These are phyloP conservation scores for Cephus pygmeus DNA, from an alignment of 2,888 invertebrate species.

Conservation along the genomic window DNA sequence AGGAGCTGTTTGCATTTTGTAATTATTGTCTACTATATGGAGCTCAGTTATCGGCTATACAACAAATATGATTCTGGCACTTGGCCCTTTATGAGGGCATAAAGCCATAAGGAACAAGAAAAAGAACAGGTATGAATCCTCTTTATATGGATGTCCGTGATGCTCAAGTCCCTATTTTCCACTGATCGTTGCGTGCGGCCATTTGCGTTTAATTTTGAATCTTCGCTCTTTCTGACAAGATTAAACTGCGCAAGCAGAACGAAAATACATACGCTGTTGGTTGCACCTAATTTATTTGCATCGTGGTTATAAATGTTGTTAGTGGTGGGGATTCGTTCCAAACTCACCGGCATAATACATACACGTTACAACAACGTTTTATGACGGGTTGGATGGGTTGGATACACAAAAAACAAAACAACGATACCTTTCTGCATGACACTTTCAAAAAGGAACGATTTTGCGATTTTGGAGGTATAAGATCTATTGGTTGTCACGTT, in stretches of 20 bases:
- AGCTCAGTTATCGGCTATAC: not conserved
- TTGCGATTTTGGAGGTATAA: not conserved
- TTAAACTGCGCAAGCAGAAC: not conserved
- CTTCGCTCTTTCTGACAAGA: not conserved
- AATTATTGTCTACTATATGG: not conserved
- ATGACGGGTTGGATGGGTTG: not conserved
- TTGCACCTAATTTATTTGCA: not conserved
- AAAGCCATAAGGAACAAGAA: too few species aligned
- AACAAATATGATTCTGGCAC: not conserved
- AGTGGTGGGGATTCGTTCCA: not conserved
- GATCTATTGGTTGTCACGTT: not conserved
- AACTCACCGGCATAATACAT: not conserved
- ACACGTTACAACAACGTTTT: not conserved
- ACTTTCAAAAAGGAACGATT: not conserved
- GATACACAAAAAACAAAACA: not conserved
- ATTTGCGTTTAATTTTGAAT: not conserved
- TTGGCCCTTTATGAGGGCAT: too few species aligned
- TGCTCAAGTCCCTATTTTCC: not conserved
- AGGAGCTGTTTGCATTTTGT: not conserved
- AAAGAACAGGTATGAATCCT: not conserved
- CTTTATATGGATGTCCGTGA: not conserved
- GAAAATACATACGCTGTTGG: not conserved
- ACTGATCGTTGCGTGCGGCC: not conserved
- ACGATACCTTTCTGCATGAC: not conserved
- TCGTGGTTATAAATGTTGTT: not conserved